phyloP scores from a whole-genome alignment of 2,888 invertebrate species.

The Julus scanicus region DNA sequence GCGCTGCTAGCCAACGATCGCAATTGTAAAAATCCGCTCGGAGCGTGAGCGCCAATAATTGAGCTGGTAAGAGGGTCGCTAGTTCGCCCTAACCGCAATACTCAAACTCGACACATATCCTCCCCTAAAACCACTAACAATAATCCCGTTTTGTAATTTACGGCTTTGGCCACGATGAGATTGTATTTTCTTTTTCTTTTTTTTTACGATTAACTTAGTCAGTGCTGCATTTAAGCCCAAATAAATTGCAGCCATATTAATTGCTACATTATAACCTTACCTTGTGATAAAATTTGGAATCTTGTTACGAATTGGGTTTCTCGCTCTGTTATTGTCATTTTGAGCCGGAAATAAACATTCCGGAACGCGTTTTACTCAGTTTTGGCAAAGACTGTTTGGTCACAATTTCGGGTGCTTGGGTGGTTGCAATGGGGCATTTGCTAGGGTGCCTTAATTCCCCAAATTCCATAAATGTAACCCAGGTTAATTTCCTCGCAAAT shows the following conservation, averaged over 20 bases:
- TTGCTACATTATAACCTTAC: constrained; percentile 9
- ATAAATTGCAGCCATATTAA: neutral
- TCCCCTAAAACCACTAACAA: neutral
- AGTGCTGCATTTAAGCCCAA: constrained; percentile 3
- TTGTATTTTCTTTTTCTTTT: constrained; percentile 3
- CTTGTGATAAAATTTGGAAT: constrained; percentile 26
- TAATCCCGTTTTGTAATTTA: neutral
- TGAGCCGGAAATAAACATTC: neutral
- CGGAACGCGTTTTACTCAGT: neutral
- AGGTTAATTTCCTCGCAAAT: neutral
- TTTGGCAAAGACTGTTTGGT: constrained; percentile 10
- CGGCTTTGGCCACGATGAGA: neutral
- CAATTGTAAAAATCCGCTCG: neutral
- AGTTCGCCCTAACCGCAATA: constrained; percentile 20
- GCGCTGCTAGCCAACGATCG: neutral
- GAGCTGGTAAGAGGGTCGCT: neutral
- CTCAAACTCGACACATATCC: constrained; percentile 10
- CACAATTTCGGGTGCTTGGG: neutral
- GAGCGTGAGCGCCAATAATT: neutral
- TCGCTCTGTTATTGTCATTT: neutral
- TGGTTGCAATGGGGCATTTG: neutral
- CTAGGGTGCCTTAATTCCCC: constrained; percentile 1
- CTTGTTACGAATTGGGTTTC: constrained; percentile 11
- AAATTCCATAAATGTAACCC: neutral
- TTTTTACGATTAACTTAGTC: constrained; percentile 10